Conservation (phyloP, 2,888 invertebrate species). For the Mantis religiosa region DNA sequence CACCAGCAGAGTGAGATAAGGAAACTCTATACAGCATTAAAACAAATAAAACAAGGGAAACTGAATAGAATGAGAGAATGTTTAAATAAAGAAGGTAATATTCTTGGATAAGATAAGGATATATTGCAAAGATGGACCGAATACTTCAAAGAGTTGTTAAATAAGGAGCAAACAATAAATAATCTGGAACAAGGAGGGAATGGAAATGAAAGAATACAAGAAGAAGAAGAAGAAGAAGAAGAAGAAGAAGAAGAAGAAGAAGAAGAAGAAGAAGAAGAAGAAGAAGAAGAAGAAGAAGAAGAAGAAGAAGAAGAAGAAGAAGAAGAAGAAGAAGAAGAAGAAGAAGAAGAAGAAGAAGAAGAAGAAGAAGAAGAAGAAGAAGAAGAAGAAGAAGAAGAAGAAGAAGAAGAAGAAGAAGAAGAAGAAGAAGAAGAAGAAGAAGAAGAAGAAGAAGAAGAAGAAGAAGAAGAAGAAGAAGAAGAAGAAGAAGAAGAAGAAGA, state of each 20-base stretch:
- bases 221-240: neutral
- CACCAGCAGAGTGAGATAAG: too few species aligned
- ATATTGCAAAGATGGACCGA: too few species aligned
- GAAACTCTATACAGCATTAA: neutral
- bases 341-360: neutral
- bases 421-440: neutral
- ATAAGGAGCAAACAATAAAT: too few species aligned
- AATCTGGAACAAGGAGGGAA: too few species aligned
- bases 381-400: neutral
- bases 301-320: neutral
- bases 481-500: neutral
- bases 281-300: neutral
- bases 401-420: neutral
- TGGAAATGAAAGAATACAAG: too few species aligned
- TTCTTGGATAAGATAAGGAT: too few species aligned
- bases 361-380: neutral
- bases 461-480: neutral
- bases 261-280: neutral
- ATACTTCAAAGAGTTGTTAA: too few species aligned
- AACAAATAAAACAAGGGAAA: too few species aligned
- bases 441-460: neutral
- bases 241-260: neutral
- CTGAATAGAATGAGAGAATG: too few species aligned
- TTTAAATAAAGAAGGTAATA: too few species aligned
- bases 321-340: neutral